Evolutionary conservation across 2,888 invertebrate species (phyloP).

Genomic region (Cheilosia vulpina): DNA sequence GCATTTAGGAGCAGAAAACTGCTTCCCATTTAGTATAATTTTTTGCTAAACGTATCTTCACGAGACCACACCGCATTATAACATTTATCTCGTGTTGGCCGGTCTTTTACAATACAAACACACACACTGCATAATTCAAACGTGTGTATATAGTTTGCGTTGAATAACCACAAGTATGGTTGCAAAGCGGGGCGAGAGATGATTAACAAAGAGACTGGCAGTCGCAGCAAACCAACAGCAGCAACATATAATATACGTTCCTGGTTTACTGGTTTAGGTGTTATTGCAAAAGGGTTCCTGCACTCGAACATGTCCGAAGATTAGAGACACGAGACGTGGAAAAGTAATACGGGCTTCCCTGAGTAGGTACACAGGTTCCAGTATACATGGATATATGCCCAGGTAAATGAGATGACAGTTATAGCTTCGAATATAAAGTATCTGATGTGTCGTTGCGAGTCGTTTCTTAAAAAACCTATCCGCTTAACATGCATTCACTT

Average conservation of each 20-base stretch:
- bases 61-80: slow-evolving; percentile 57
- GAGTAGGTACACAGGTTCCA: neutral
- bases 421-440: slow-evolving; percentile 63
- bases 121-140: neutral
- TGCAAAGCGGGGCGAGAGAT: slow-evolving; percentile 23
- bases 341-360: slow-evolving; percentile 45
- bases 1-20: slow-evolving; percentile 5
- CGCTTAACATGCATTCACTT: neutral
- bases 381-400: neutral
- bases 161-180: slow-evolving; percentile 57
- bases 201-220: slow-evolving; percentile 50
- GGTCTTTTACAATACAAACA: slow-evolving; percentile 33
- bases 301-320: slow-evolving; percentile 62
- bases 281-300: slow-evolving; percentile 64
- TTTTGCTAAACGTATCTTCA: slow-evolving; percentile 48
- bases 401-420: slow-evolving; percentile 67
- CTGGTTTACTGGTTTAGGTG: slow-evolving; percentile 64
- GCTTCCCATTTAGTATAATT: slow-evolving; percentile 16
- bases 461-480: slow-evolving; percentile 3
- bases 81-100: slow-evolving; percentile 47
- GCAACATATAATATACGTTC: slow-evolving; percentile 62
- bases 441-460: slow-evolving; percentile 66
- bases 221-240: slow-evolving; percentile 38
- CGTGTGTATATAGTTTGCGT: slow-evolving; percentile 53
- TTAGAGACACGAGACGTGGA: slow-evolving; percentile 47